Evolutionary conservation across 2,797 vertebrate genomes (phyloP), one percentile per base, ranked within the genome.

Genomic region (Kryptolebias ocellatus): DNA sequence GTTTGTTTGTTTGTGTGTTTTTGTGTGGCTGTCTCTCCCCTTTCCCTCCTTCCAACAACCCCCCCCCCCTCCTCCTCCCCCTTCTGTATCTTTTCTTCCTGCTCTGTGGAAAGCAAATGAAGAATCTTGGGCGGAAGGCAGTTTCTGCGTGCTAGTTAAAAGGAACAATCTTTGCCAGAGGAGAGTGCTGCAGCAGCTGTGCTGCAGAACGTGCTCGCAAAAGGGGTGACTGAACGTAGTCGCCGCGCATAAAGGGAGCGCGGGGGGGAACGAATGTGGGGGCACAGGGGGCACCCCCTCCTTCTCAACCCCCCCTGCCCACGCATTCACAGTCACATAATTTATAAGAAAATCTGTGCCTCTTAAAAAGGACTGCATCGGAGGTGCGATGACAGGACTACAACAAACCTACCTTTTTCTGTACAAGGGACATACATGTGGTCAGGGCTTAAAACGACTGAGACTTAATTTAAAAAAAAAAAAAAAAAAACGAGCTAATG

Each of bases 91-190:
- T 92, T 94, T 91, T 85, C 92, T 93, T 94, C 94, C 88, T 92
- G 92, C 85, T 94, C 94, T 94, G 88, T 93, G 94, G 95, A 97
- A 98, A 99, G 97, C 98, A 95, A 98, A 97, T 96, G 97, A 99
- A 97, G 98, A 99, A 95, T 97, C 96, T 90, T 99, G 97, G 98
- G 97, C 97, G 12, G 97, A 99, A 93, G 98, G 98, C 92, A 97
- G 97, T 93, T 99, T 99, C 95, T 99, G 98, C 93, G 96, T 97
- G 94, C 93, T 99, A 83, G 98, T 99, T 93, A 98, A 99, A 98
- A 99, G 98, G 96, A 99, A 99, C 95, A 98, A 98, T 95, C 96
- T 99, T 83, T 99, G 98, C 91, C 96, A 98, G 91, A 95, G 98
- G 92, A 99, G 98, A 93, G 98, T 98, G 89, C 96, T 99, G 91